Base-by-base conservation (phyloP, 2,888 invertebrate species). In the Leptinotarsa rubiginosa region DNA sequence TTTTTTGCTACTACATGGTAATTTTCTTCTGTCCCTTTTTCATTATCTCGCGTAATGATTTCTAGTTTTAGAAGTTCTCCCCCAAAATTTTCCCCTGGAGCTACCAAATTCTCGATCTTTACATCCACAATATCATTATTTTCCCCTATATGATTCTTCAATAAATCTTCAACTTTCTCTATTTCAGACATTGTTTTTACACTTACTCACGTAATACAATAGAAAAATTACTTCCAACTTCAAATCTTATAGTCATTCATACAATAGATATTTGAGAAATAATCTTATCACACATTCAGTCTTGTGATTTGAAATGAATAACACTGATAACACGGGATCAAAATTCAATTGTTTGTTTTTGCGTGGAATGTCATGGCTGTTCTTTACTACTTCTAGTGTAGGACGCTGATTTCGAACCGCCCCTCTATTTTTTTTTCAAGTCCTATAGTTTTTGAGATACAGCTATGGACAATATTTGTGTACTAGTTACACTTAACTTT, bases 1-100 rank as follows among this genome's bases (percentile, higher is more conserved):
- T 72, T 69, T 68, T 79, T 80, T 18, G 65, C 78, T 12, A 78
- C 80, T 4, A 66, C 66, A 62, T 73, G 56, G 15, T 31, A 62
- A 0, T 3, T 50, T 16, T 31, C 68, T 54, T 52, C 54, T 3
- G 18, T 4, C 41, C 20, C 52, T 16, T 20, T 15, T 31, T 41
- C 25, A n/a, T 22, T n/a, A 13, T 41, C 41, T 15, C 18, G 31
- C 22, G 41, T 47, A 4, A 64, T 20, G 1, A 52, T 16, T 41
- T 69, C 75, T 41, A 72, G 18, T 69, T 65, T 69, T 12, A 65
- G 22, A 50, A 75, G 59, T 47, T 72, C 54, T 50, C 72, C 72
- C 3, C 68, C 64, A 62, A 56, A 72, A 47, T 72, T 69, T 16
- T 75, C 75, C 18, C 72, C 72, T 5, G 52, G 64, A 13, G 70